A percentile compares a stretch with the other conserved stretches of the same genome.
Evolutionary conservation across 1,140 invertebrate genomes (phyloP).

Genomic region (Aculops lycopersici): DNA sequence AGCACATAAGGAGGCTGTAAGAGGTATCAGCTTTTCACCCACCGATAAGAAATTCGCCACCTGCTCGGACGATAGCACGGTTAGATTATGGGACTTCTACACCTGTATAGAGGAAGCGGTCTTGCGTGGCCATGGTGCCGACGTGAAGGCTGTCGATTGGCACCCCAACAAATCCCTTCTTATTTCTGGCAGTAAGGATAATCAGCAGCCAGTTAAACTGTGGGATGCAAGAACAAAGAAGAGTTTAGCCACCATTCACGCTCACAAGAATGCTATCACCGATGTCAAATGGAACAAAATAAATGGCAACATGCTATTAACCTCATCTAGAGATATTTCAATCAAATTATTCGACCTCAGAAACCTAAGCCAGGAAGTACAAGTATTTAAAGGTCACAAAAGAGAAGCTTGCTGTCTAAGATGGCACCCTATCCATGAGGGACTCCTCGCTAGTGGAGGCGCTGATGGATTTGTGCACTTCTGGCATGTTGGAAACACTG

Average conservation of each 20-base stretch:
- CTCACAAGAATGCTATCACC: conserved; percentile 97
- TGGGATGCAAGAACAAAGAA: conserved; percentile 93
- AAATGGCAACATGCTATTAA: conserved; percentile 99
- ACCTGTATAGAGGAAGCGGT: conserved; percentile 4
- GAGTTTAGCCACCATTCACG: conserved; percentile 36
- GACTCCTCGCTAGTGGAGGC: conserved; percentile 73
- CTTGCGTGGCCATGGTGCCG: conserved; percentile 67
- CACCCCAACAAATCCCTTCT: conserved; percentile 87
- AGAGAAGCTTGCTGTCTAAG: conserved; percentile 84
- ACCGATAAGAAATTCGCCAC: conserved; percentile 93
- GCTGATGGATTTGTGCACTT: conserved; percentile 90
- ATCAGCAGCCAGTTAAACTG: conserved; percentile 93
- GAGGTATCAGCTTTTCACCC: conserved; percentile 95
- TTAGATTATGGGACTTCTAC: conserved; percentile 85
- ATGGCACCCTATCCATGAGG: conserved; percentile 92
- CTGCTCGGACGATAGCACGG: conserved; percentile 92
- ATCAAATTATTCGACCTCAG: conserved; percentile 92
- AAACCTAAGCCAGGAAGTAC: conserved; percentile 60
- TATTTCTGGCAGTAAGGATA: conserved; percentile 93
- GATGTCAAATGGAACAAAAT: conserved; percentile 91
- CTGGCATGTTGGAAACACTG: conserved; percentile 89
- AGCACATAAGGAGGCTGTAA: conserved; percentile 94
- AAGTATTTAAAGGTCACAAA: conserved; percentile 88
- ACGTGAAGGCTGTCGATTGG: conserved; percentile 98
- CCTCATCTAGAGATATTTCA: conserved; percentile 81